phyloP scores from a whole-genome alignment of 2,888 invertebrate genomes.

The Dryadula phaetusa region DNA sequence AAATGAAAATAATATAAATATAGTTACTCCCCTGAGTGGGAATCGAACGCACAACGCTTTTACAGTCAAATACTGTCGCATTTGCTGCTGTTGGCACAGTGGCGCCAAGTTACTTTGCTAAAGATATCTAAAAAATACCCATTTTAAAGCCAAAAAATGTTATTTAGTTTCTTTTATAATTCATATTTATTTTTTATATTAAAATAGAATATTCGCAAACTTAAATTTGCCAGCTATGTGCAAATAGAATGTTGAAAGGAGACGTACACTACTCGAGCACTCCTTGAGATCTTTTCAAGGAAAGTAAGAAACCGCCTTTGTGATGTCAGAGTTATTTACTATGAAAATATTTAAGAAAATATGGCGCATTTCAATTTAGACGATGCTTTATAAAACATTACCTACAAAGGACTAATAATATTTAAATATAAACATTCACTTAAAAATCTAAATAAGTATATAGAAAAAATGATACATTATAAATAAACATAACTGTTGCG shows the following conservation, averaged over 20 bases:
- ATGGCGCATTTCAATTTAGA: conserved; percentile 10
- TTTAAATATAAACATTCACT: neutral
- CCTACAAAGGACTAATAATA: neutral
- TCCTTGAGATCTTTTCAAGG: conserved; percentile 27
- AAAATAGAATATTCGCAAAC: neutral
- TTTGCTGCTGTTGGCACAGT: too few species aligned
- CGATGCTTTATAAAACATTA: neutral
- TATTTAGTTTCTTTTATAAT: too few species aligned
- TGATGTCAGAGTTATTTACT: conserved; percentile 30
- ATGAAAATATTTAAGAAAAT: conserved; percentile 14
- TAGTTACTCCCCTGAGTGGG: too few species aligned
- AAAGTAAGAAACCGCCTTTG: conserved; percentile 24
- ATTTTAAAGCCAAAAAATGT: too few species aligned
- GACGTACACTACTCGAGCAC: conserved; percentile 28
- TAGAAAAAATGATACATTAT: neutral
- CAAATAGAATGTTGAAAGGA: conserved; percentile 30
- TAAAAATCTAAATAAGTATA: neutral
- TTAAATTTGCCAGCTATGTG: conserved; percentile 10
- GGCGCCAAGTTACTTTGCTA: too few species aligned
- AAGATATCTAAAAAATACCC: too few species aligned
- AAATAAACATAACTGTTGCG: too few species aligned
- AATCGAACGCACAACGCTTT: too few species aligned
- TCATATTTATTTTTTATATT: neutral
- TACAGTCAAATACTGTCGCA: too few species aligned
- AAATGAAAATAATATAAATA: too few species aligned